Evolutionary conservation across 2,888 invertebrate species (phyloP), one percentile per base, ranked within the genome.

Genomic region (Creontiades dilutus): DNA sequence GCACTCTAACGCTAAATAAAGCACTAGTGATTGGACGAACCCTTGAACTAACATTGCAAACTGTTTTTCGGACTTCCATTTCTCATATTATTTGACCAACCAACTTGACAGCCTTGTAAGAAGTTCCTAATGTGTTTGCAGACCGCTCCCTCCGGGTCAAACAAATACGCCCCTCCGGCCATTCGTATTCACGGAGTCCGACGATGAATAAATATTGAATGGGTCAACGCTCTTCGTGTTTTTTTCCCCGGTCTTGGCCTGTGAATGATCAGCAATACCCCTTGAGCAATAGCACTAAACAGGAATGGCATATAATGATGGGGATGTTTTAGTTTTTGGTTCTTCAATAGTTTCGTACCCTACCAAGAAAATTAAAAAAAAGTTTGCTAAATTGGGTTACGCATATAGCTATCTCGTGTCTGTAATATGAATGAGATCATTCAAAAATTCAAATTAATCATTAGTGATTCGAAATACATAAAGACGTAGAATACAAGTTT

Each of bases 111-210:
- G 46, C 78, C 78, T 27, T 78, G 78, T 78, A 78, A 78, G 78
- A 78, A 78, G 78, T 78, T 37, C 78, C 78, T 78, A 46, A 78
- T 78, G 78, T 78, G 46, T 78, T 78, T 78, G 46, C 78, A 16
- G 13, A 78, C 78, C 78, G 47, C 78, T 78, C 46, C 78, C 16
- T 78, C 78, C 47, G 16, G 37, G 78, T 47, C 78, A 78, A 78
- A 47, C 78, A 78, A 78, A 78, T 78, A 78, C n/a, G 12, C 16
- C 78, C 78, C 11, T 47, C n/a, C 46, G 37, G 9, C 46, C 76
- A 76, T 76, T 76, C 37, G 46, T 27, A 28, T 76, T 76, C 46
- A 76, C n/a, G 78, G n/a, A 46, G 78, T 5, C 47, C 14, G 78
- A 16, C 16, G 37, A 47, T 47, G 46, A 47, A 78, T 78, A 78